Evolutionary conservation across 1,140 invertebrate genomes (phyloP), one percentile per base, ranked within the genome.

Genomic region (Zaprionus tsacasi): DNA sequence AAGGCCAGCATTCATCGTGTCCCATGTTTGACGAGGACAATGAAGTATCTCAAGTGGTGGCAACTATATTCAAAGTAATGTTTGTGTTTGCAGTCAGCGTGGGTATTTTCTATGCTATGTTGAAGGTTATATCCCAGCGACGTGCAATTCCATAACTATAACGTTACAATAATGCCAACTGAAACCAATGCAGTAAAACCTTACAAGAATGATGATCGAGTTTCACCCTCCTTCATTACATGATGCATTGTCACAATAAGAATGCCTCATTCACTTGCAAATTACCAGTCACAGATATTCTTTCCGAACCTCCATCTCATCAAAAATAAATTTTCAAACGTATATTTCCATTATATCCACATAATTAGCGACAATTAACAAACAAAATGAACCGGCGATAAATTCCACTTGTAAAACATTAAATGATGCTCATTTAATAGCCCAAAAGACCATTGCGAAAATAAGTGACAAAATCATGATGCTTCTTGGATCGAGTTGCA

Each of bases 91-190:
- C 66, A 2, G 25, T 60, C 52, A 60, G 66, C 17, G 40, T 69
- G 0, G 66, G 38, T 15, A 70, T 74, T 50, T 36, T 74, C 4
- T 74, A 70, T 63, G 71, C 50, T 12, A 25, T 70, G 13, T 8
- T 74, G 12, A 74, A 70, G 13, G 40, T 36, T 6, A 25, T 21
- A 11, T 35, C 38, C 10, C 40, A 63, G 13, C 40, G 71, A 40
- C 66, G 66, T 10, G 21, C 50, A 35, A 38, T 12, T 1, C 38
- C 38, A 11, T 69, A 21, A 50, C 30, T 2, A 45, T 45, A 15
- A 15, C n/a, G n/a, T n/a, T 7, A 6, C n/a, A 55, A 27, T 6
- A 30, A 54, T 27, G 27, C 13, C 45, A 50, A 50, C n/a, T n/a
- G n/a, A 17, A 6, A 30, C 12, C 2, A 55, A 33, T 30, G 52